Conservation (phyloP, 2,888 invertebrate species). For the Herminia tarsipennalis region DNA sequence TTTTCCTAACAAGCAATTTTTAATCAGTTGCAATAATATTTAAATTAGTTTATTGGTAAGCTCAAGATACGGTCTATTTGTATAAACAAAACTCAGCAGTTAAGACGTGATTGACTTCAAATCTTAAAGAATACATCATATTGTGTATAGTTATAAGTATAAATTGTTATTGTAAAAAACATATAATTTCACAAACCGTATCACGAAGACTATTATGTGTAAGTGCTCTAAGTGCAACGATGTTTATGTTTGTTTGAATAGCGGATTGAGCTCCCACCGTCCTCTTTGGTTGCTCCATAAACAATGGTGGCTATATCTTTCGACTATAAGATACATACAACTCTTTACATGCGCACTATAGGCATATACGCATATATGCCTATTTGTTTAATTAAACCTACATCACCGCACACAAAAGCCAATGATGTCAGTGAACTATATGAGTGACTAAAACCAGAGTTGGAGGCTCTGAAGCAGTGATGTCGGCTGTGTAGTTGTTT, state of each 20-base stretch:
- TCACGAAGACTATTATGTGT: conserved; percentile 45
- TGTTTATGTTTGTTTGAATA: conserved; percentile 68
- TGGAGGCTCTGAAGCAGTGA: conserved; percentile 21
- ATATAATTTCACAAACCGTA: conserved; percentile 39
- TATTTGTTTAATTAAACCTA: conserved; percentile 18
- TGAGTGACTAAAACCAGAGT: conserved; percentile 23
- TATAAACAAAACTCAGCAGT: no score
- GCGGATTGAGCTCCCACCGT: conserved; percentile 67
- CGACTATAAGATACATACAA: no score
- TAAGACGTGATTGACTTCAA: no score
- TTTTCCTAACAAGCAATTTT: no score
- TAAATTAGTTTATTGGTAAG: no score
- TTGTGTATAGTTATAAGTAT: no score
- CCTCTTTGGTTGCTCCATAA: conserved; percentile 58
- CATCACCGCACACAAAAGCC: conserved; percentile 20
- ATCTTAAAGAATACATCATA: no score
- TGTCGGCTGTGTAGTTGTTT: conserved; percentile 34
- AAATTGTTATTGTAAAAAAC: no score
- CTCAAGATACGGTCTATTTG: no score
- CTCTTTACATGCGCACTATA: neutral
- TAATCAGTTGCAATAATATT: no score
- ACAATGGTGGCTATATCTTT: conserved; percentile 59
- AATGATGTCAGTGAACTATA: conserved; percentile 27
- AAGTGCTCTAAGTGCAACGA: conserved; percentile 48
- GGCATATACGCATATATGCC: conserved; percentile 1